Percentiles rank a stretch among this genome's conserved stretches.
These are phyloP conservation scores for Chionodraco myersi DNA, from an alignment of 2,113 vertebrate species.

Conservation along the genomic window DNA sequence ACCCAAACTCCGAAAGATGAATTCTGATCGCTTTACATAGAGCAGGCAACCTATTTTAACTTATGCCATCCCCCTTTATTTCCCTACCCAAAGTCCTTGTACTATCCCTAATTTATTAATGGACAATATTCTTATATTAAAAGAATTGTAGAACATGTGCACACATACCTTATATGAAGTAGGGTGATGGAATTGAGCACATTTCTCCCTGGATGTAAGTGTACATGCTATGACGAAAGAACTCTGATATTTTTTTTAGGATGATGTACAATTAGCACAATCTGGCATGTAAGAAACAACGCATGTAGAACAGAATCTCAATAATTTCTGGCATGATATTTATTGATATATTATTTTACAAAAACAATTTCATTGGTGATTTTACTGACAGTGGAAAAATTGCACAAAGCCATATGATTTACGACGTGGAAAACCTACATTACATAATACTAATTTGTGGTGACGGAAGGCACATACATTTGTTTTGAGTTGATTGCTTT, in stretches of 20 bases:
- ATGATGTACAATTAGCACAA: conserved; percentile 84
- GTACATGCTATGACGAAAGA: conserved; percentile 82
- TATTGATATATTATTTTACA: conserved; percentile 87
- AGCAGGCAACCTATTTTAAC: conserved; percentile 63
- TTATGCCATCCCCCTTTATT: conserved; percentile 52
- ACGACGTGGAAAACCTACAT: conserved; percentile 65
- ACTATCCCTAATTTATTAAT: conserved; percentile 77
- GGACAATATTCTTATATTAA: conserved; percentile 80
- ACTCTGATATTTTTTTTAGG: conserved; percentile 76
- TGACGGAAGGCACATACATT: conserved; percentile 74
- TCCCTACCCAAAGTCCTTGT: conserved; percentile 66
- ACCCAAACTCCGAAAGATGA: conserved; percentile 98
- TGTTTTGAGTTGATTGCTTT: conserved; percentile 82
- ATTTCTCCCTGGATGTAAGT: conserved; percentile 77
- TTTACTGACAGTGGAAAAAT: conserved; percentile 75
- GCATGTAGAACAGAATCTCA: conserved; percentile 92
- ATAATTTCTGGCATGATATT: conserved; percentile 91
- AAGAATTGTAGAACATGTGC: conserved; percentile 77
- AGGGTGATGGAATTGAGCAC: conserved; percentile 78
- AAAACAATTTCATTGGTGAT: conserved; percentile 71
- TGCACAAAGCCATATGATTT: conserved; percentile 83
- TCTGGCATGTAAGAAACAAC: conserved; percentile 89
- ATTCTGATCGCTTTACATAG: conserved; percentile 98
- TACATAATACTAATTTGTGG: conserved; percentile 72
- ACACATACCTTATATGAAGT: conserved; percentile 76